Percentiles rank a stretch among this genome's conserved stretches.
Evolutionary conservation across 2,797 vertebrate species (phyloP).

Genomic region (Myripristis murdjan): DNA sequence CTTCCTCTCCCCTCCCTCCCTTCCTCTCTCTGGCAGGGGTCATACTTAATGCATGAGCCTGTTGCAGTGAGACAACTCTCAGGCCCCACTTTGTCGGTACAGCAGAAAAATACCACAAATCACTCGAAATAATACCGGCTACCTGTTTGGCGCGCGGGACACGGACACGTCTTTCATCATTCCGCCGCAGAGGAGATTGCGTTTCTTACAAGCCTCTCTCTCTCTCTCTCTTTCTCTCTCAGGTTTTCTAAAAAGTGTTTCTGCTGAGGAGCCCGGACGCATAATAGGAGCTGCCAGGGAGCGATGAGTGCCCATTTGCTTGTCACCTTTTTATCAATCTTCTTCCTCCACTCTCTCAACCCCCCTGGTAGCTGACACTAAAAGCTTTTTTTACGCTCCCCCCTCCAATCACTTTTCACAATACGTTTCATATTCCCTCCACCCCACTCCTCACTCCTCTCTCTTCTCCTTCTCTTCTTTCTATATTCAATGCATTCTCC

Average conservation of each 20-base stretch:
- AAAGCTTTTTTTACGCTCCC: constrained; percentile 76
- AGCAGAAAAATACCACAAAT: constrained; percentile 73
- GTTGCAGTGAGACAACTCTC: constrained; percentile 80
- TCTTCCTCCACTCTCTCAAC: constrained; percentile 32
- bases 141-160: constrained; percentile 48
- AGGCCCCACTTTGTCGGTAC: constrained; percentile 63
- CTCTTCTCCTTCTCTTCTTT: constrained; percentile 27
- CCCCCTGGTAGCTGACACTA: constrained; percentile 59
- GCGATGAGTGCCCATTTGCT: constrained; percentile 65
- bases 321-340: constrained; percentile 70
- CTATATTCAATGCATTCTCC: constrained; percentile 33
- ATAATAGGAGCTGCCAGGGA: constrained; percentile 60
- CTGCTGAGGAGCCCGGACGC: constrained; percentile 34
- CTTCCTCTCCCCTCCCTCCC: constrained; percentile 26
- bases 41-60: constrained; percentile 83
- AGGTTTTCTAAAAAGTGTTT: constrained; percentile 51
- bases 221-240: not conserved
- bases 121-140: constrained; percentile 63
- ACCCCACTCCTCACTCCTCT: not conserved
- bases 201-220: constrained; percentile 23
- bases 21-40: constrained; percentile 68
- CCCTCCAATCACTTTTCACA: constrained; percentile 58
- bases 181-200: constrained; percentile 29
- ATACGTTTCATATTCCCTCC: constrained; percentile 33
- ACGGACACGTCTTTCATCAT: constrained; percentile 36